Evolutionary conservation across 2,113 vertebrate species (phyloP), one percentile per base, ranked within the genome.

Genomic region (Platycercus adscitus): DNA sequence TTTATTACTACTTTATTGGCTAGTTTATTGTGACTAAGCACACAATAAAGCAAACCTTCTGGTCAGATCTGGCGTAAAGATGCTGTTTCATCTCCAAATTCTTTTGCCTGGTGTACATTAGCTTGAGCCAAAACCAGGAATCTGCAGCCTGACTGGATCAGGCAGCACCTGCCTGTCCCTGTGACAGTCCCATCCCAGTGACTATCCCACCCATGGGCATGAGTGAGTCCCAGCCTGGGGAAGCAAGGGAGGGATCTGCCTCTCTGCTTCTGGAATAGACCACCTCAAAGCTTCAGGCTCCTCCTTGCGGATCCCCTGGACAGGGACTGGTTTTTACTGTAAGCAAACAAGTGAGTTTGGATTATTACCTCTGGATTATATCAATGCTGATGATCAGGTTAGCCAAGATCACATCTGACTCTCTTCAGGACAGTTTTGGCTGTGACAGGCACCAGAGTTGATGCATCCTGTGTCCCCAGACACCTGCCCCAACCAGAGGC

Each of bases 1-100:
- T 83, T 87, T 96, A 92, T 87, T 95, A 61, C 61, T 75, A 35
- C 49, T 95, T 95, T 89, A 89, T 85, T 91, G 78, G 66, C 33
- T 87, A 56, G 56, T 93, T 96, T 93, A 81, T 92, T 89, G 83
- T 81, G 81, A 81, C 73, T 95, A 76, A 95, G 44, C 4, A 1
- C 1, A 1, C 8, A 7, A 60, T 91, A 92, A 96, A 97, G 39
- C 88, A 90, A 88, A 82, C 35, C 64, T 77, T 86, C 90, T 90
- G 71, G 46, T 75, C 2, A 7, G 28, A 43, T 85, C 76, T 88
- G 81, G 47, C 7, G 1, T 79, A 75, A 93, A 93, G 69, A 86
- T 46, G 19, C 69, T 25, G 5, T 89, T 92, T 94, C 80, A 78
- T 92, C 72, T 84, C 76, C 0, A 0, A 24, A 33, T 75, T 88